Conservation (phyloP, 2,888 invertebrate genomes). For the Perithous albicinctus region DNA sequence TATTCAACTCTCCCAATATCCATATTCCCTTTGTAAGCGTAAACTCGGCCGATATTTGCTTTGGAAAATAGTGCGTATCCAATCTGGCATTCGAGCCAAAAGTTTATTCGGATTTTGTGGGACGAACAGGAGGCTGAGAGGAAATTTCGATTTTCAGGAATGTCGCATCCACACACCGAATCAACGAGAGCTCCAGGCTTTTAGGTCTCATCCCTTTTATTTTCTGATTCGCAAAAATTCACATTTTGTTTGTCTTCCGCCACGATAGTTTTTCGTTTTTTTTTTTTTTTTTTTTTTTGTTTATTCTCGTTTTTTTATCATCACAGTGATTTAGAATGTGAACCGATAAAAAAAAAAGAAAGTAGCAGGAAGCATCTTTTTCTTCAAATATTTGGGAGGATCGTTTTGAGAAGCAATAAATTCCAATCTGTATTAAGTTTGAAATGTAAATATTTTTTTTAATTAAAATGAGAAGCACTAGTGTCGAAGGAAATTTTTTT, state of each 20-base stretch:
- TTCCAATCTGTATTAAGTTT: too few species aligned
- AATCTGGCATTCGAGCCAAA: constrained; percentile 57
- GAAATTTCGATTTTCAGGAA: constrained; percentile 41
- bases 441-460: too few species aligned
- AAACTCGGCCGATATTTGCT: constrained; percentile 59
- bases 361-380: too few species aligned
- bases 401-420: too few species aligned
- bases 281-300: not conserved
- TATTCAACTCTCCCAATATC: too few species aligned
- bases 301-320: not conserved
- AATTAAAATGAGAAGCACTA: too few species aligned
- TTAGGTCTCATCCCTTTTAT: not conserved
- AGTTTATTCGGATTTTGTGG: constrained; percentile 47
- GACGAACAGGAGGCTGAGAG: not conserved
- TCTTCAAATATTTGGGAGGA: too few species aligned
- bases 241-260: not conserved
- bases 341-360: not conserved
- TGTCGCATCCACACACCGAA: not conserved
- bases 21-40: constrained; percentile 35
- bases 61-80: constrained; percentile 60
- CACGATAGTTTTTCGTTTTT: not conserved
- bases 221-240: not conserved
- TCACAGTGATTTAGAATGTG: not conserved
- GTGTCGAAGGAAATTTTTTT: too few species aligned
- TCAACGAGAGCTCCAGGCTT: not conserved